Base-by-base conservation (phyloP, 1,140 invertebrate genomes). In the Drosophila willistoni region DNA sequence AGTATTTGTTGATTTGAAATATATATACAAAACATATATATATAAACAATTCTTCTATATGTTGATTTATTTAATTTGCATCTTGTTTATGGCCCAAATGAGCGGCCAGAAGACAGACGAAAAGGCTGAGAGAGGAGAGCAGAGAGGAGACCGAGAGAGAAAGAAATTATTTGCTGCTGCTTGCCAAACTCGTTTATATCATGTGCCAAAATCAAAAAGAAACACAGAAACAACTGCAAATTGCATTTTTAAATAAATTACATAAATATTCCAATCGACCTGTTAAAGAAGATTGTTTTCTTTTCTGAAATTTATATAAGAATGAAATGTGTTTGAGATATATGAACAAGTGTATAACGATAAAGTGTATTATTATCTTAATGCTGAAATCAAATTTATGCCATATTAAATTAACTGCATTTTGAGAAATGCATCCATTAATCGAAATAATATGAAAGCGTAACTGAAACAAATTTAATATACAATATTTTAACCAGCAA, bases 1-100 rank as follows among this genome's bases (percentile, higher is more conserved):
- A 67, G 68, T 64, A 73, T 65, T 51, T 66, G 29, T 36, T 76
- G 51, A 64, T 64, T 68, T 44, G 0, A 17, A 9, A 17, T 47
- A 17, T 66, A 60, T 72, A 51, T 68, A 62, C 14, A 29, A 51
- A 4, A 36, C 60, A 55, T 56, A 64, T 61, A 29, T n/a, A 33
- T 74, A 55, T 62, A 60, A 60, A 51, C 42, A 56, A 34, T 62
- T 73, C 42, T 71, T 57, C 39, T 47, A 51, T 39, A 36, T 79
- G 77, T 77, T 36, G 66, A 68, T 68, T 71, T 59, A 83, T 65
- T 67, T 67, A 76, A 83, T 83, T 83, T 71, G 72, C 72, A 83
- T 79, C 75, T 83, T 66, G 68, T 83, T 78, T 78, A 82, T 74
- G 74, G 67, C 69, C 44, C 56, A 34, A 34, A 14, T 13, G 55